Evolutionary conservation across 2,888 invertebrate genomes (phyloP).

Genomic region (Siphonodentalium dalli): DNA sequence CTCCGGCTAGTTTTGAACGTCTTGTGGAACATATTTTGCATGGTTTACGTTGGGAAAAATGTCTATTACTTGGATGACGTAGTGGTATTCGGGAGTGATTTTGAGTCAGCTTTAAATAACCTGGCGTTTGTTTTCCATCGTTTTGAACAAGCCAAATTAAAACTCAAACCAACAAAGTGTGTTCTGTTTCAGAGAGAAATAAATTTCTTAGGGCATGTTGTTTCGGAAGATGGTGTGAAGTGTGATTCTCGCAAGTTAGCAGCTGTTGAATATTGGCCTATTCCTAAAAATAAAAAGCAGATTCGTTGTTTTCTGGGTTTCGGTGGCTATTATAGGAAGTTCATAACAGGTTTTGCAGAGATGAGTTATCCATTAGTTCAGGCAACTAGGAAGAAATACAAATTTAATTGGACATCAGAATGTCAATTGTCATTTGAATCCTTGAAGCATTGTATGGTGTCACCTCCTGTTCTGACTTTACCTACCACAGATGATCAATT

Average conservation of each 20-base stretch:
- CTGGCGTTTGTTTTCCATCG: not conserved
- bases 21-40: not conserved
- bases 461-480: not conserved
- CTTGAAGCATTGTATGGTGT: no score
- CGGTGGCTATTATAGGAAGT: not conserved
- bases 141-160: not conserved
- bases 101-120: not conserved
- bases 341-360: no score
- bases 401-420: no score
- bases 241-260: not conserved
- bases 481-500: not conserved
- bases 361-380: no score
- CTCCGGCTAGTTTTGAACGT: not conserved
- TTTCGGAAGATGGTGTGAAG: not conserved
- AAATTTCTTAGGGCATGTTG: not conserved
- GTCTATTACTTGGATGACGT: slow-evolving; percentile 6
- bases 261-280: not conserved
- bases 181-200: not conserved
- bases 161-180: slow-evolving; percentile 5
- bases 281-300: not conserved
- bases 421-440: no score
- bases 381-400: no score
- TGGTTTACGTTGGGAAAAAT: not conserved
- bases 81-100: not conserved
- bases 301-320: not conserved